Evolutionary conservation across 2,113 vertebrate species (phyloP).

Genomic region (Misgurnus mizolepis): DNA sequence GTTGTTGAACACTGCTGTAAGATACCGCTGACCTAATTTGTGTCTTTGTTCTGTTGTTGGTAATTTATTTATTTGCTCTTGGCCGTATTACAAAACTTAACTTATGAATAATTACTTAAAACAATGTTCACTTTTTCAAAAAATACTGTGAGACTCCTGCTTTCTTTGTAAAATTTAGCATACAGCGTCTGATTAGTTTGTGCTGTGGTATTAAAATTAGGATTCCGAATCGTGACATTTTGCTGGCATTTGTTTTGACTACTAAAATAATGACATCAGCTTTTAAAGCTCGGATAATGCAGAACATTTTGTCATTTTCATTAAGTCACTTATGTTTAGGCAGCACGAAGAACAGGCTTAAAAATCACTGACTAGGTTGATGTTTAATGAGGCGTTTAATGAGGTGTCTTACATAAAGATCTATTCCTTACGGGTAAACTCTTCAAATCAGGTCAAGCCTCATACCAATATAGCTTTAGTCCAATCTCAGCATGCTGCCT

Average conservation of each 20-base stretch:
- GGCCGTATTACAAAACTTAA: too few relatives aligned
- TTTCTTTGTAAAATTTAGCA: too few relatives aligned
- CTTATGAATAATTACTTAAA: too few relatives aligned
- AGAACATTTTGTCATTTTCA: neutral
- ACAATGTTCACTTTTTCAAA: too few relatives aligned
- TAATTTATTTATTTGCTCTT: neutral
- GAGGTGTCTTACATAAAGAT: neutral
- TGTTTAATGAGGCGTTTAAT: neutral
- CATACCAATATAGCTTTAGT: slow-evolving; percentile 29
- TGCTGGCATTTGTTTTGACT: too few relatives aligned
- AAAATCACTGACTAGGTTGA: neutral
- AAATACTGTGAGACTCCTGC: too few relatives aligned
- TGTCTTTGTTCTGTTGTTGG: neutral
- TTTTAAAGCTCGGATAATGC: too few relatives aligned
- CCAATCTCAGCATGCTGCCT: slow-evolving; percentile 33
- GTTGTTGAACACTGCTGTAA: too few relatives aligned
- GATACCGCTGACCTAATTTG: neutral
- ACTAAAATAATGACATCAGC: too few relatives aligned
- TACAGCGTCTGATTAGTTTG: too few relatives aligned
- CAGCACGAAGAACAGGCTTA: neutral
- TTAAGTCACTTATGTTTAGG: neutral
- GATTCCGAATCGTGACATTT: too few relatives aligned
- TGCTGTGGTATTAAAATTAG: too few relatives aligned
- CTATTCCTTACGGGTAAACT: slow-evolving; percentile 11
- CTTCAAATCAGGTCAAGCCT: slow-evolving; percentile 43